Evolutionary conservation across 2,888 invertebrate genomes (phyloP).

Genomic region (Deladenus siricidicola): DNA sequence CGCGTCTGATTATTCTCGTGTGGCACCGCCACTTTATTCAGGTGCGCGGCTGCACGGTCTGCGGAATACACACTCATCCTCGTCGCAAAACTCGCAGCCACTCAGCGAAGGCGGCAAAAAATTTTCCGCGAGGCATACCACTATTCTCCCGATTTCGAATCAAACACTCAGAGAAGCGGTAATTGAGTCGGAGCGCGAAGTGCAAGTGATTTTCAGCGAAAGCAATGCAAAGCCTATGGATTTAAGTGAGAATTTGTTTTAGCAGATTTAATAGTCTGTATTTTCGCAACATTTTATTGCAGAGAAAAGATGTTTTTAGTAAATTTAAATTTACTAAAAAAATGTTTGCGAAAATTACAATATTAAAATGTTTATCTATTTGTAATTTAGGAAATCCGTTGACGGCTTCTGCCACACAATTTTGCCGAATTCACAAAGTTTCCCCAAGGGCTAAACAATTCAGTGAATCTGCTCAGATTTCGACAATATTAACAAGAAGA

Average conservation of each 20-base stretch:
- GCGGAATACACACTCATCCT: not conserved
- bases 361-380: not conserved
- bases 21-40: not conserved
- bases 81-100: no score
- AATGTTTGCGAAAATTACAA: not conserved
- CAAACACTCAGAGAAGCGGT: constrained; percentile 40
- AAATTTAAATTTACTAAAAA: not conserved
- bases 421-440: constrained; percentile 12
- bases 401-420: constrained; percentile 12
- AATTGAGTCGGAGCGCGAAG: constrained; percentile 44
- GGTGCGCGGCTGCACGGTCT: not conserved
- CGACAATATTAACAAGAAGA: constrained; percentile 18
- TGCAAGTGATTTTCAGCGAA: constrained; percentile 37
- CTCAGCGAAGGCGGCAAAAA: no score
- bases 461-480: constrained; percentile 26
- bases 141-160: constrained; percentile 10
- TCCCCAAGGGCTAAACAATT: constrained; percentile 14
- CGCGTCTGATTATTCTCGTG: not conserved
- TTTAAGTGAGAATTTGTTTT: constrained; percentile 16
- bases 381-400: constrained; percentile 21
- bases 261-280: not conserved
- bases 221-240: constrained; percentile 32
- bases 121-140: not conserved
- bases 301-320: not conserved
- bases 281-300: not conserved